Evolutionary conservation across 2,888 invertebrate genomes (phyloP).

Genomic region (Cephalotes varians): DNA sequence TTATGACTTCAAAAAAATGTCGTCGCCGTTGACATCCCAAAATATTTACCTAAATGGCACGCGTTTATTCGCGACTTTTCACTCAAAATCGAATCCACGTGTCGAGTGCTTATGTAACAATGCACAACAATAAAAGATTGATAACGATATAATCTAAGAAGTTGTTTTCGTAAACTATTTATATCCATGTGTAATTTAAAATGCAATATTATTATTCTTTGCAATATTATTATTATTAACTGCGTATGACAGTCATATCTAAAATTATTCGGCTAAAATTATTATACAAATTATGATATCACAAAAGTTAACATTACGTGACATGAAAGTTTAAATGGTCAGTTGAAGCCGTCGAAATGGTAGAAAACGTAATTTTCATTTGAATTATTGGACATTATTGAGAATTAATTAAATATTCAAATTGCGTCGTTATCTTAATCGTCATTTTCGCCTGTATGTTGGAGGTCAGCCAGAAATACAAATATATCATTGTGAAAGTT

Average conservation of each 20-base stretch:
- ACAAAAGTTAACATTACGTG: not conserved
- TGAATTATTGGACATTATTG: constrained; percentile 21
- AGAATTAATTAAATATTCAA: constrained; percentile 15
- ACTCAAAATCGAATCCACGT: constrained; percentile 7
- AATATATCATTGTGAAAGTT: constrained; percentile 24
- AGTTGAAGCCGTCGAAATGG: not conserved
- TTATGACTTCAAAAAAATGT: constrained; percentile 59
- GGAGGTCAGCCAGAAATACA: not conserved
- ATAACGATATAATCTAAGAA: not conserved
- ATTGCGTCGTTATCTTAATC: constrained; percentile 23
- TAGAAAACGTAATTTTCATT: constrained; percentile 3
- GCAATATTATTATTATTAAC: constrained; percentile 2
- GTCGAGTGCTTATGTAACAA: not conserved
- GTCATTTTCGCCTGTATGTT: not conserved
- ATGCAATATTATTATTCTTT: not conserved
- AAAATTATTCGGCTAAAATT: constrained; percentile 9
- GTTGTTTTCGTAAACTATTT: not conserved
- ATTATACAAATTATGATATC: not conserved
- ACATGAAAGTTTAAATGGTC: not conserved
- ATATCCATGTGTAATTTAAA: not conserved
- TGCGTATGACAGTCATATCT: not conserved
- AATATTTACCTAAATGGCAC: constrained; percentile 61
- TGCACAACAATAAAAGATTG: not conserved
- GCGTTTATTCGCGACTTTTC: constrained; percentile 41
- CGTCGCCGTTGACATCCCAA: constrained; percentile 31